These are phyloP conservation scores for Panthera tigris DNA, from an alignment of 2,113 vertebrate species.

Conservation along the genomic window DNA sequence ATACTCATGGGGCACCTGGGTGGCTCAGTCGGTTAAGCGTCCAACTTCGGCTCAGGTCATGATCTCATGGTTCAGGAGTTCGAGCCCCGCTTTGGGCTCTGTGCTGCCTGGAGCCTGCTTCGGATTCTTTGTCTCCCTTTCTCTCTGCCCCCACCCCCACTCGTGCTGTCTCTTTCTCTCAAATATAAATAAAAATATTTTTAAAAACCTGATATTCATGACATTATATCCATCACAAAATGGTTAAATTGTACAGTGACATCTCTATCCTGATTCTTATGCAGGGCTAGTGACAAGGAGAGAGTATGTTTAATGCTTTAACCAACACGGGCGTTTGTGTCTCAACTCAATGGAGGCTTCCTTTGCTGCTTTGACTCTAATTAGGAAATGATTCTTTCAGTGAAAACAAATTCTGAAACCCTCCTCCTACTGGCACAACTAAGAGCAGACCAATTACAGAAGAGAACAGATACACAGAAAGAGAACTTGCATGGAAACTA, in stretches of 20 bases:
- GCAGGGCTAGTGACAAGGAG: neutral
- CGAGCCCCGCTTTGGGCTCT: too few relatives aligned
- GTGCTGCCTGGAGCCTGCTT: too few relatives aligned
- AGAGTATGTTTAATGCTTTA: neutral
- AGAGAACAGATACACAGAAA: neutral
- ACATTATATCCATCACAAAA: neutral
- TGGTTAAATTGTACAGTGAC: neutral
- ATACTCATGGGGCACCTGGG: neutral
- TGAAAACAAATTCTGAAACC: neutral
- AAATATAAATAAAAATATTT: too few relatives aligned
- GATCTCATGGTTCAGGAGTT: too few relatives aligned
- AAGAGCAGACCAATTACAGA: neutral
- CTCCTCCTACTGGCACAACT: neutral
- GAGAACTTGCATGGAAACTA: neutral
- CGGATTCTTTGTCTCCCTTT: too few relatives aligned
- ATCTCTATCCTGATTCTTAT: neutral
- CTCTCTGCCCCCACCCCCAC: too few relatives aligned
- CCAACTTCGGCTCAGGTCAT: too few relatives aligned
- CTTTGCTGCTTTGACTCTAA: neutral
- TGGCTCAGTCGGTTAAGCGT: too few relatives aligned
- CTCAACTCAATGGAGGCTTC: neutral
- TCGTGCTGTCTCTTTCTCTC: too few relatives aligned
- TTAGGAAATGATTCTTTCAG: neutral
- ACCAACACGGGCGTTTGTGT: neutral
- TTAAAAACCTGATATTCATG: neutral